phyloP scores from a whole-genome alignment of 2,888 invertebrate genomes.

The Leucophenga maculata region DNA sequence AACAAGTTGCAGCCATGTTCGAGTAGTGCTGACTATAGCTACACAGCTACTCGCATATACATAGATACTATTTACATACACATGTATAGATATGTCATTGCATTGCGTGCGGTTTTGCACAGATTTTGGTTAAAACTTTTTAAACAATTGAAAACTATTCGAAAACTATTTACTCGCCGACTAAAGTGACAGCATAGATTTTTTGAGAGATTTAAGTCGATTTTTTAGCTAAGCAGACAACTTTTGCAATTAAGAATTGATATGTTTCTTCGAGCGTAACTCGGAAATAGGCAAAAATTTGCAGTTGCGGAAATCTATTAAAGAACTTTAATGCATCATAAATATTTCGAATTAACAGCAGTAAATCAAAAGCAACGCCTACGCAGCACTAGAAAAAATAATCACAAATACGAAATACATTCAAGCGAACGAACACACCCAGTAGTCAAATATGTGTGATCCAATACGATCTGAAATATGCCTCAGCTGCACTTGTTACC shows the following conservation, averaged over 20 bases:
- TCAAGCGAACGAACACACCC: no score
- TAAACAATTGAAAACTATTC: conserved; percentile 61
- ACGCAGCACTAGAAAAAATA: neutral
- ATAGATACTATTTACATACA: neutral
- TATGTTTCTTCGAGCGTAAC: no score
- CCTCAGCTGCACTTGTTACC: no score
- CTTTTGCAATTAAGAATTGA: no score
- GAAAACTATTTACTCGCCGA: conserved; percentile 39
- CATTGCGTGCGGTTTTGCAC: conserved; percentile 27
- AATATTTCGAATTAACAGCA: conserved; percentile 6
- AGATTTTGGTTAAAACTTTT: conserved; percentile 62
- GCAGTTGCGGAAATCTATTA: no score
- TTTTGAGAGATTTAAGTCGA: no score
- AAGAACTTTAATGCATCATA: neutral
- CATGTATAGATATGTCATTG: conserved; percentile 1
- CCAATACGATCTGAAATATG: neutral
- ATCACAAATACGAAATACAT: no score
- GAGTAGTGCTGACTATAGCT: neutral
- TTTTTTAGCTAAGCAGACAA: no score
- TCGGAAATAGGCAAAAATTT: no score
- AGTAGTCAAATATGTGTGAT: no score
- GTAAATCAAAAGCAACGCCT: conserved; percentile 16
- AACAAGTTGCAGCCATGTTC: conserved; percentile 4
- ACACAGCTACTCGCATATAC: neutral
- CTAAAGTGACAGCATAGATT: no score